Evolutionary conservation across 2,888 invertebrate species (phyloP).

Genomic region (Plebejus anna): DNA sequence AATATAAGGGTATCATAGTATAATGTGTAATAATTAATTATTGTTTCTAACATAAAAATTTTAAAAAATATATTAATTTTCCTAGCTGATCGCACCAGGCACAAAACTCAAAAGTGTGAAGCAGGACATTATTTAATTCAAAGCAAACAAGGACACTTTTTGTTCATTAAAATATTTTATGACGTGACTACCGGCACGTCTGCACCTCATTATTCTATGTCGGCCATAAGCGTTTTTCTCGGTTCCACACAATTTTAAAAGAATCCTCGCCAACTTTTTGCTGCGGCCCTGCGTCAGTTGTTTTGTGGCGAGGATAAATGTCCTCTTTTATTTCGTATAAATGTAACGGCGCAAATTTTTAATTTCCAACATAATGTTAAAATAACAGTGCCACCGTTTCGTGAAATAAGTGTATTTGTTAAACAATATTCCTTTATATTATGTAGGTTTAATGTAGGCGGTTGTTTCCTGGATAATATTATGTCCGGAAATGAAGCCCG

Average conservation of each 20-base stretch:
- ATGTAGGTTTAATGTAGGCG: slow-evolving; percentile 14
- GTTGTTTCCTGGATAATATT: slow-evolving; percentile 17
- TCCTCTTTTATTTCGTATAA: slow-evolving; percentile 32
- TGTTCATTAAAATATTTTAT: slow-evolving; percentile 25
- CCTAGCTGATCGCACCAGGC: background rate
- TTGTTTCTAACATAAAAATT: background rate
- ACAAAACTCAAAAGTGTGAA: slow-evolving; percentile 15
- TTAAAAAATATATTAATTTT: too few species aligned
- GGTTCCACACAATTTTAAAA: slow-evolving; percentile 29
- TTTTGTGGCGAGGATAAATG: slow-evolving; percentile 32
- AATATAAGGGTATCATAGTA: too few species aligned
- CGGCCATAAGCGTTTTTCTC: slow-evolving; percentile 31
- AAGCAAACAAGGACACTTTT: slow-evolving; percentile 21
- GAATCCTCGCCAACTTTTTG: slow-evolving; percentile 30
- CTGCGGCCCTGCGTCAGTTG: slow-evolving; percentile 30
- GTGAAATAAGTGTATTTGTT: slow-evolving; percentile 16
- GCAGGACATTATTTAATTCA: background rate
- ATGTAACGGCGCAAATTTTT: slow-evolving; percentile 21
- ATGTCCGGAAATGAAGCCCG: slow-evolving; percentile 18
- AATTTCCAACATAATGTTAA: slow-evolving; percentile 25
- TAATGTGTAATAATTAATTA: too few species aligned
- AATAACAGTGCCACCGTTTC: background rate
- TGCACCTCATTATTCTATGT: slow-evolving; percentile 29
- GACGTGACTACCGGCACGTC: slow-evolving; percentile 21
- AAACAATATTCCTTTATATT: slow-evolving; percentile 20